Percentiles rank a stretch among this genome's conserved stretches.
phyloP scores from a whole-genome alignment of 2,888 invertebrate species.

The Andricus quercusramuli region DNA sequence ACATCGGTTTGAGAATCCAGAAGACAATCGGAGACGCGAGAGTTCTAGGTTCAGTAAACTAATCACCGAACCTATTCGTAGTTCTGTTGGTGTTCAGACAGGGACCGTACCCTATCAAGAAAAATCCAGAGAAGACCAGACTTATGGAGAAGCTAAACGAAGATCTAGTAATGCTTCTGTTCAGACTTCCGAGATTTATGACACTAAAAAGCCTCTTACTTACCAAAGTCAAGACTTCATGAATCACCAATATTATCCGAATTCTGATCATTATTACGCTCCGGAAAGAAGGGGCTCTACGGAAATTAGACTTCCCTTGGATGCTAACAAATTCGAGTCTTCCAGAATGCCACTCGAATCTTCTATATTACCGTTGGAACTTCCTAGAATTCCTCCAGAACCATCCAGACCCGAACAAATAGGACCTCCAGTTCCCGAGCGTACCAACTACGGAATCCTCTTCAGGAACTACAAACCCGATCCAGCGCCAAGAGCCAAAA shows the following conservation, averaged over 20 bases:
- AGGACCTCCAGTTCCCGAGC: constrained; percentile 25
- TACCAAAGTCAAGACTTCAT: background rate
- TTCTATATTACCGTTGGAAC: background rate
- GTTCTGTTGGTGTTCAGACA: constrained; percentile 29
- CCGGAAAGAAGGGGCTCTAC: background rate
- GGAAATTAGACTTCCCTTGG: background rate
- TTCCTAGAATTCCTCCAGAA: background rate
- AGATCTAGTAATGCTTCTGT: constrained; percentile 59
- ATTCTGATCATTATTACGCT: background rate
- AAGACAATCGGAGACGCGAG: background rate
- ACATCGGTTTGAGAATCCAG: constrained; percentile 12
- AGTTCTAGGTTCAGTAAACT: constrained; percentile 28
- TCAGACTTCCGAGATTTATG: constrained; percentile 54
- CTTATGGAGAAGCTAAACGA: background rate
- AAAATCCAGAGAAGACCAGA: background rate
- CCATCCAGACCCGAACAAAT: background rate
- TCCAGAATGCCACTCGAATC: background rate
- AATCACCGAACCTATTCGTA: constrained; percentile 9
- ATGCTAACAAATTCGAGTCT: background rate
- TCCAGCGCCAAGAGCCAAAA: constrained; percentile 1
- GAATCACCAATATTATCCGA: constrained; percentile 27
- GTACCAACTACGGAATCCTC: constrained; percentile 10
- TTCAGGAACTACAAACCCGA: constrained; percentile 22
- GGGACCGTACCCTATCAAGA: background rate
- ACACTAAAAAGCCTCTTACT: background rate